Evolutionary conservation across 2,888 invertebrate species (phyloP).

Genomic region (Allolobophora icterica): DNA sequence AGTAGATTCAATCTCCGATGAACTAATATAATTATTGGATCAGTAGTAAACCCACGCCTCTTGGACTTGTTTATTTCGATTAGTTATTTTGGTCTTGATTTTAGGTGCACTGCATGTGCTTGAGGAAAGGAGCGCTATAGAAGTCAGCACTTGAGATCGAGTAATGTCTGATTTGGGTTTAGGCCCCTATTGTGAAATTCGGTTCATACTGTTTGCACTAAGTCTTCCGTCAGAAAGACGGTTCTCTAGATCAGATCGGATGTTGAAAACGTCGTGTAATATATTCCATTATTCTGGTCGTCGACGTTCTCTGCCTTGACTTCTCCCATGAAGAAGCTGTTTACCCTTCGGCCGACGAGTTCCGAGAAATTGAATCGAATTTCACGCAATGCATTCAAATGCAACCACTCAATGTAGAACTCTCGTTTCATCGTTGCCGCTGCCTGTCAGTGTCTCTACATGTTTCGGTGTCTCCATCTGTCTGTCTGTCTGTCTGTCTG

Average conservation of each 20-base stretch:
- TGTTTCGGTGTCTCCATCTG: neutral
- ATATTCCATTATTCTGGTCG: neutral
- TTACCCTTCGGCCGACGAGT: neutral
- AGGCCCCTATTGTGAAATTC: too few relatives aligned
- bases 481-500: neutral
- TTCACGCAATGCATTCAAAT: neutral
- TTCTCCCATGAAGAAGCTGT: neutral
- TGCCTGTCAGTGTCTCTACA: neutral
- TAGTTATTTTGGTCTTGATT: neutral
- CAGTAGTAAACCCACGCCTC: too few relatives aligned
- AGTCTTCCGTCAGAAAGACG: neutral
- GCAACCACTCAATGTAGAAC: neutral
- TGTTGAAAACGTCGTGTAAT: neutral
- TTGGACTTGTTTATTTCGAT: too few relatives aligned
- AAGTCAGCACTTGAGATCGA: neutral
- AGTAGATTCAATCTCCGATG: neutral
- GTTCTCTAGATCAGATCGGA: neutral
- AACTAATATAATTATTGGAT: neutral
- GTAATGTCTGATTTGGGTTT: neutral
- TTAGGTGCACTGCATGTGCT: neutral
- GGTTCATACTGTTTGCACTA: neutral
- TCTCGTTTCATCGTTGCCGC: neutral
- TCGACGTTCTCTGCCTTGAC: neutral
- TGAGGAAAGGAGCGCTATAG: too few relatives aligned
- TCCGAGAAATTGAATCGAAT: conserved; percentile 3